Evolutionary conservation across 2,888 invertebrate genomes (phyloP).

Genomic region (Apodemia mormo): DNA sequence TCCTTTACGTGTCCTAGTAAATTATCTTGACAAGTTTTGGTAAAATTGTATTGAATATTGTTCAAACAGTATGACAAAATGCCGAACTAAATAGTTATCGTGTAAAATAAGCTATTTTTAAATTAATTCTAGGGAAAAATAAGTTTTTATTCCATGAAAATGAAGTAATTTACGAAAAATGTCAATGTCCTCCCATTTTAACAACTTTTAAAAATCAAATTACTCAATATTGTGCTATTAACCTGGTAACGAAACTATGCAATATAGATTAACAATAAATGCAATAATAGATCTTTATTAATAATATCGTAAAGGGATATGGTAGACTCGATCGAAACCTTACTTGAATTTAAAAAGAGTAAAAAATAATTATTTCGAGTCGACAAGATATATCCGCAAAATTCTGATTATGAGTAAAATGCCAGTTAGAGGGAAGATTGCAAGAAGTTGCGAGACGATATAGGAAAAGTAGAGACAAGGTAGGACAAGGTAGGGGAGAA

Average conservation of each 20-base stretch:
- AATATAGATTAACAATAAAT: not conserved
- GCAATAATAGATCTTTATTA: not conserved
- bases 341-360: no score
- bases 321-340: no score
- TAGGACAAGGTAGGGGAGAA: no score
- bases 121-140: not conserved
- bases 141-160: not conserved
- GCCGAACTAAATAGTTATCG: not conserved
- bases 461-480: no score
- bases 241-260: slow-evolving; percentile 1
- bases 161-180: not conserved
- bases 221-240: slow-evolving; percentile 2
- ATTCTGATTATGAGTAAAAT: no score
- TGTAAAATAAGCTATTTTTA: slow-evolving; percentile 1
- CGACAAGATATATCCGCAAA: no score
- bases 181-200: slow-evolving; percentile 4
- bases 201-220: slow-evolving; percentile 4
- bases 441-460: no score
- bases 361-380: no score
- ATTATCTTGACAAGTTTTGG: not conserved
- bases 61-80: slow-evolving; percentile 3
- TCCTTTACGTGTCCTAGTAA: not conserved
- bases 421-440: no score
- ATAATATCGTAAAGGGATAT: not conserved
- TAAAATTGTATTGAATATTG: not conserved